A percentile compares a stretch with the other conserved stretches of the same genome.
Conservation (phyloP, 2,113 vertebrate species). For the Oenanthe oenanthe region DNA sequence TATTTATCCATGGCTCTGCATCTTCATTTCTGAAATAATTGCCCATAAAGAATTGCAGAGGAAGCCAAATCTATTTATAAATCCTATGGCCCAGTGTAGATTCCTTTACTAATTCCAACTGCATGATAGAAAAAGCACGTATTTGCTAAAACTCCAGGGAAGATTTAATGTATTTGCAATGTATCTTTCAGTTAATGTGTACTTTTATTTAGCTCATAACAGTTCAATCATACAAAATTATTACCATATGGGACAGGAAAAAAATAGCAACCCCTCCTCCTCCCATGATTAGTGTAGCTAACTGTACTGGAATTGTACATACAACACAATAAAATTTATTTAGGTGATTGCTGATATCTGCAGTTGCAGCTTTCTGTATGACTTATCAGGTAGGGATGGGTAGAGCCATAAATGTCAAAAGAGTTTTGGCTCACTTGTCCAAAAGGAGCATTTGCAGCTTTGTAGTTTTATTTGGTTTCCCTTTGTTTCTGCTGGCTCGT, state of each 20-base stretch:
- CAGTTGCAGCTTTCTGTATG: background rate
- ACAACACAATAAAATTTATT: slow-evolving; percentile 25
- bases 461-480: slow-evolving; percentile 34
- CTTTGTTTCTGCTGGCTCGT: slow-evolving; percentile 46
- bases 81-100: slow-evolving; percentile 30
- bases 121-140: slow-evolving; percentile 37
- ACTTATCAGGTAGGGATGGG: slow-evolving; percentile 4
- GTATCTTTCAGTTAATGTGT: slow-evolving; percentile 44
- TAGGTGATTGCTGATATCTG: background rate
- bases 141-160: slow-evolving; percentile 54
- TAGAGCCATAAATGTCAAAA: slow-evolving; percentile 26
- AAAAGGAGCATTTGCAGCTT: background rate
- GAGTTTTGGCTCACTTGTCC: slow-evolving; percentile 10
- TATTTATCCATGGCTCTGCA: slow-evolving; percentile 47
- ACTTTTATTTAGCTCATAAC: slow-evolving; percentile 53
- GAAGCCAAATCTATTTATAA: slow-evolving; percentile 63
- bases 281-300: background rate
- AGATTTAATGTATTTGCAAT: slow-evolving; percentile 59
- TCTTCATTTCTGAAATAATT: slow-evolving; percentile 61
- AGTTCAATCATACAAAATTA: slow-evolving; percentile 59
- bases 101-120: slow-evolving; percentile 54
- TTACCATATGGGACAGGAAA: slow-evolving; percentile 49
- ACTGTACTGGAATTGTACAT: background rate
- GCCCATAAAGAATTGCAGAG: slow-evolving; percentile 44
- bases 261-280: slow-evolving; percentile 40